Conservation (phyloP, 2,797 vertebrate genomes). For the Cynodonichthys magdalenae region DNA sequence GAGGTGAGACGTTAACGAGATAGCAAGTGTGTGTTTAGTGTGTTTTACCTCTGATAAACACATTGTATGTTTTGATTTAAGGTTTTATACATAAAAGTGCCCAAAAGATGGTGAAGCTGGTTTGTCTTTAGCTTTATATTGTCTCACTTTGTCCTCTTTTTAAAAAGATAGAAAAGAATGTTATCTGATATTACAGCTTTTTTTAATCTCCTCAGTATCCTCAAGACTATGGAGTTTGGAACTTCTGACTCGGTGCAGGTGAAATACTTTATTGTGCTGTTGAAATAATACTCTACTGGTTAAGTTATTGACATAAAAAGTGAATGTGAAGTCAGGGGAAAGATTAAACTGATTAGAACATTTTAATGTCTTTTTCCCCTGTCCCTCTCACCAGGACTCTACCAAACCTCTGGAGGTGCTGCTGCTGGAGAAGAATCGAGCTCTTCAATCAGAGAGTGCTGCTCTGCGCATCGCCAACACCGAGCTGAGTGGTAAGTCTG, state of each 20-base stretch:
- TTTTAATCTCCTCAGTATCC: slow-evolving; percentile 82
- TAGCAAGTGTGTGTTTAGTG: slow-evolving; percentile 30
- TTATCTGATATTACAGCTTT: slow-evolving; percentile 8
- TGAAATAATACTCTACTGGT: not conserved
- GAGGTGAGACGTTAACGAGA: slow-evolving; percentile 82
- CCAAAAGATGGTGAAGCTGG: slow-evolving; percentile 30
- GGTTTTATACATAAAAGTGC: slow-evolving; percentile 39
- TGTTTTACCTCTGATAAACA: slow-evolving; percentile 43
- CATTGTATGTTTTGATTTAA: slow-evolving; percentile 42
- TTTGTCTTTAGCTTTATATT: slow-evolving; percentile 30
- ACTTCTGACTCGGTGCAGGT: slow-evolving; percentile 92
- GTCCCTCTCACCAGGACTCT: slow-evolving; percentile 82
- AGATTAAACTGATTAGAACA: not conserved
- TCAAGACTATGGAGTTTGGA: slow-evolving; percentile 98
- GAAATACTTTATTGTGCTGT: slow-evolving; percentile 33
- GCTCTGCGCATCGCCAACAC: slow-evolving; percentile 94
- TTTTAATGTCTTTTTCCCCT: not conserved
- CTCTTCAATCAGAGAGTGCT: slow-evolving; percentile 94
- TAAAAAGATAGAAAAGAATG: slow-evolving; percentile 32
- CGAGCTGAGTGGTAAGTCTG: slow-evolving; percentile 94
- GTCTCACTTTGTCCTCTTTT: slow-evolving; percentile 13
- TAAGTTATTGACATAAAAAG: slow-evolving; percentile 2
- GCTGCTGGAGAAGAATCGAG: slow-evolving; percentile 95
- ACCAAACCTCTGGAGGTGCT: slow-evolving; percentile 95
- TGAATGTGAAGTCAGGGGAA: not conserved